phyloP scores from a whole-genome alignment of 1,140 invertebrate genomes.

The Octopus sinensis region DNA sequence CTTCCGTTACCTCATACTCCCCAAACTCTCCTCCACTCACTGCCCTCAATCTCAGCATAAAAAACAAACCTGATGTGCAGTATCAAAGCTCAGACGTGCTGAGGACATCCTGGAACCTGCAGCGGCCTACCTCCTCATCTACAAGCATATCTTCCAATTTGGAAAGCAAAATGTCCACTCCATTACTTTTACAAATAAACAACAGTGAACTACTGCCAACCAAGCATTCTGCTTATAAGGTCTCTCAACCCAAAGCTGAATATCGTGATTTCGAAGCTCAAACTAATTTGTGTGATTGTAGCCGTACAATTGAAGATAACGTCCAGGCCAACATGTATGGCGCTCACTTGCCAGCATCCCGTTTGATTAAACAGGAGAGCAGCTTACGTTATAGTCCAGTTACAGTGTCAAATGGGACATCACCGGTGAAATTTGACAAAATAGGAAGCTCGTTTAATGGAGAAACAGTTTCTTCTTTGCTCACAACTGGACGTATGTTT shows the following conservation, averaged over 20 bases:
- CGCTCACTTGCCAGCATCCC: slow-evolving; percentile 5
- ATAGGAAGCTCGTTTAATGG: slow-evolving; percentile 24
- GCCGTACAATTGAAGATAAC: neutral
- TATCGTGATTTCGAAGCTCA: slow-evolving; percentile 5
- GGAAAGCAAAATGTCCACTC: slow-evolving; percentile 3
- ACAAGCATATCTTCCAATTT: neutral
- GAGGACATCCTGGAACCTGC: neutral
- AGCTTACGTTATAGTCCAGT: neutral
- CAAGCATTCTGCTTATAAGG: neutral
- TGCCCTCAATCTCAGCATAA: slow-evolving; percentile 46
- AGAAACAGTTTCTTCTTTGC: slow-evolving; percentile 39
- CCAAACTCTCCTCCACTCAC: slow-evolving; percentile 38
- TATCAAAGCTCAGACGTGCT: neutral
- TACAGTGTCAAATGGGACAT: slow-evolving; percentile 8
- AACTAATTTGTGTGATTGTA: slow-evolving; percentile 11
- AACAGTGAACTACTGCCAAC: neutral
- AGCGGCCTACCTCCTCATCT: neutral
- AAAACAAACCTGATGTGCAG: slow-evolving; percentile 22
- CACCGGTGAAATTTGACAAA: slow-evolving; percentile 4
- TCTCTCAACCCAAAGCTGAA: neutral
- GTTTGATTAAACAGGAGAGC: neutral
- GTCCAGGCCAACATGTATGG: slow-evolving; percentile 11
- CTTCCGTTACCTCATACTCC: slow-evolving; percentile 24
- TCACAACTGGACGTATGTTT: slow-evolving; percentile 42
- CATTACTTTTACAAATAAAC: slow-evolving; percentile 8